Base-by-base conservation (phyloP, 2,113 vertebrate genomes). In the Serinus canaria region DNA sequence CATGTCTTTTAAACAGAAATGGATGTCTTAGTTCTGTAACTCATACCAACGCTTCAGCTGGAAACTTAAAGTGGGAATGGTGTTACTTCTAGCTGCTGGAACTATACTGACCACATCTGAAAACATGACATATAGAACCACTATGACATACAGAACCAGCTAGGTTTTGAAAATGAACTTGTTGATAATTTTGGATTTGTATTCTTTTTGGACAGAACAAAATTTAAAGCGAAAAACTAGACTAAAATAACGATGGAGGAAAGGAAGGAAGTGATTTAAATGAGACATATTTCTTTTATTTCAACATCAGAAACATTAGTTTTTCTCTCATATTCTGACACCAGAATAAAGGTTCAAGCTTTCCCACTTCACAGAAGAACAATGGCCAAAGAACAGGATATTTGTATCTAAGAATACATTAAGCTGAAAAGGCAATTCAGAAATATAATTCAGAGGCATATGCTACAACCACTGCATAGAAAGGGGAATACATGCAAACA, bases 1-100 rank as follows among this genome's bases (percentile, higher is more conserved):
- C 6, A 19, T 11, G 21, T 87, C 23, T 50, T 90, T 55, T 33
- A 60, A 35, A 37, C 35, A 60, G 49, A 64, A 75, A 16, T 8
- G 20, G 14, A 22, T n/a, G 7, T 5, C 74, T 87, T 37, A 63
- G 30, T 35, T 87, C 22, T 67, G 31, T 59, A 46, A 37, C 43
- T 76, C 27, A 28, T 4, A 23, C 20, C 25, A 44, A 6, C 0
- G 0, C 15, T 70, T 80, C 20, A 77, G 8, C 4, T 33, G 12
- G 13, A 77, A 77, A 66, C 10, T 37, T 46, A n/a, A 76, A 93
- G 76, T 19, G 10, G 5, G 24, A 28, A 68, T 25, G 18, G 3
- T 75, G 52, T 50, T 63, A 56, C 10, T 82, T 87, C 15, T 47
- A 62, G 33, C 49, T 70, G 6, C n/a, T 75, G 52, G 43, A 56